phyloP scores from a whole-genome alignment of 2,113 vertebrate genomes.

The Tychaedon coryphoeus region DNA sequence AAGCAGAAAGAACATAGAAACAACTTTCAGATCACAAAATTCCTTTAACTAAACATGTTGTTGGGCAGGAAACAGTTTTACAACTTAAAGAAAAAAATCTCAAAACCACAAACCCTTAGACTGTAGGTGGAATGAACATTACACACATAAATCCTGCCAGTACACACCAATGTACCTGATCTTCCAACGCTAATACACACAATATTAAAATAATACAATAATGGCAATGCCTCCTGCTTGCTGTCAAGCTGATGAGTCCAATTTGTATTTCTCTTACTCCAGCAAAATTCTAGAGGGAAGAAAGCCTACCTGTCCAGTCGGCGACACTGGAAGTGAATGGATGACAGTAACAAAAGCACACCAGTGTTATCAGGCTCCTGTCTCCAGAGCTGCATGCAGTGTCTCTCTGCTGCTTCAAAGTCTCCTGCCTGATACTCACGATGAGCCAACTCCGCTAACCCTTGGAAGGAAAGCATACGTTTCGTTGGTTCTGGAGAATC shows the following conservation, averaged over 20 bases:
- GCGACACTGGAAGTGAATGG: conserved; percentile 99
- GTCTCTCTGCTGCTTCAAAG: conserved; percentile 98
- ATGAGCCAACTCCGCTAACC: conserved; percentile 99
- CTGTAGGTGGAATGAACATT: neutral
- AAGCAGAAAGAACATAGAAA: neutral
- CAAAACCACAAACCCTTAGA: neutral
- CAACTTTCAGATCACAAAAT: neutral
- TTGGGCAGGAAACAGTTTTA: neutral
- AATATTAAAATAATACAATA: neutral
- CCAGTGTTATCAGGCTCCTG: conserved; percentile 99
- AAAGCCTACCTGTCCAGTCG: conserved; percentile 92
- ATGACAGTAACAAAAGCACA: conserved; percentile 94
- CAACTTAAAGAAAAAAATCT: neutral
- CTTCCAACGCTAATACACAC: accelerated
- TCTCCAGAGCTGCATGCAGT: conserved; percentile 99
- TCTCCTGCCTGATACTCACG: conserved; percentile 99
- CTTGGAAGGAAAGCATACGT: conserved; percentile 99
- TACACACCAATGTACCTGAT: neutral
- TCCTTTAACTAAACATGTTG: neutral
- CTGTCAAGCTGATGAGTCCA: neutral
- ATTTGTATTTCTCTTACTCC: neutral
- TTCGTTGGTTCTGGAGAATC: conserved; percentile 97
- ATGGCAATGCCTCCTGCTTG: neutral
- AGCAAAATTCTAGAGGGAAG: neutral
- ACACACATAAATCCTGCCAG: neutral